Evolutionary conservation across 2,888 invertebrate genomes (phyloP), one percentile per base, ranked within the genome.

Genomic region (Drosophila rellima): DNA sequence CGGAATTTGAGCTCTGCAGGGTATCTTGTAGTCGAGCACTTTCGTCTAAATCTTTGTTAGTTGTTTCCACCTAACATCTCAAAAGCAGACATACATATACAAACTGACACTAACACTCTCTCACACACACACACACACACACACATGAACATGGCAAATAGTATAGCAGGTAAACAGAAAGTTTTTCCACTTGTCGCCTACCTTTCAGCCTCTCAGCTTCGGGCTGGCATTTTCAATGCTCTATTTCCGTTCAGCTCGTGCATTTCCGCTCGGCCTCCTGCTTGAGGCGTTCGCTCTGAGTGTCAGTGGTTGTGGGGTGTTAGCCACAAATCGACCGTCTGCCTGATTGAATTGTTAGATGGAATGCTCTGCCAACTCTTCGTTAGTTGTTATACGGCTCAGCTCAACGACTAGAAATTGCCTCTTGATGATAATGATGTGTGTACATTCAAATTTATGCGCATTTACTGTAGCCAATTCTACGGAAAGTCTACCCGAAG

Each of bases 331-430:
- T 80, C 70, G 84, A 57, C 70, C 70, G 87, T 61, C 71, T 35
- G 72, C 68, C 80, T 82, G 82, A 87, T 82, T 84, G 84, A 87
- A 87, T 80, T 78, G 75, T 70, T 82, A 66, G 62, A 74, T 78
- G 64, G n/a, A 31, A 54, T 20, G 31, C 59, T 54, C 61, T 55
- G 48, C 52, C 52, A 56, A 37, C 50, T 40, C 47, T 42, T 70
- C 62, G 55, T 39, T 52, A 26, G 42, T 20, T 31, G 17, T 13
- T n/a, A 15, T 42, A 55, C 42, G 23, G 7, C n/a, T n/a, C n/a
- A 13, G 42, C 13, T n/a, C 42, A 13, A 42, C 23, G 1, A 3
- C 42, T 13, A 42, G 4, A 44, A 80, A 84, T 78, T 66, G 84
- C 77, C 69, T 71, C 78, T 69, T 79, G 52, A 68, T 76, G 74